Evolutionary conservation across 2,113 vertebrate genomes (phyloP), one percentile per base, ranked within the genome.

Genomic region (Sterrhoptilus dennistouni): DNA sequence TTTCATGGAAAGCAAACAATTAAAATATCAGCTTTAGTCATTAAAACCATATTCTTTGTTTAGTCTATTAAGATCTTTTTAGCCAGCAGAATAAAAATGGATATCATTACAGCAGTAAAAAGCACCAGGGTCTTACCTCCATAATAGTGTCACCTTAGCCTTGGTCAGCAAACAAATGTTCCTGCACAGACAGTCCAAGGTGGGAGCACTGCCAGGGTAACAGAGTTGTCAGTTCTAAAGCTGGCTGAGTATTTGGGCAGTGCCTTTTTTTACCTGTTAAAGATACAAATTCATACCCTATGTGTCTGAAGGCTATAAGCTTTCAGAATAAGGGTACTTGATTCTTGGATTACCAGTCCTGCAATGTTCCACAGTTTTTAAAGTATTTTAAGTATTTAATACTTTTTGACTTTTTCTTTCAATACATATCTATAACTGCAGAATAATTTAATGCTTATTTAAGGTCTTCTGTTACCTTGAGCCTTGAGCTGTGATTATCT

Each of bases 291-390:
- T 27, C 5, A 21, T 18, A 36, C 19, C 8, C 14, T 23, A 9
- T 0, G 0, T 0, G 6, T 61, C 59, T 45, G 61, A 76, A 85
- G 52, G 53, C 14, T 57, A 29, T 13, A 60, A 22, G 15, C 15
- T 81, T 72, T 65, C 44, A 64, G 56, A 2, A 17, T 63, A 60
- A 53, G 5, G 11, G 7, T 31, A 17, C 53, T 82, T 92, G 17
- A 52, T 83, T 56, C 9, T 35, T 72, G 35, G 12, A 64, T 56
- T 64, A 44, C 13, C 24, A 33, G 2, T 22, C 63, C 17, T 68
- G 18, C 9, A 33, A 14, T 25, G 36, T 61, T 57, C 61, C 21
- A 64, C 5, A 7, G 2, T 2, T 74, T 81, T n/a, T 8, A 1
- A 15, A 68, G 42, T 12, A 40, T 57, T 36, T 59, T 21, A 40